Evolutionary conservation across 2,888 invertebrate species (phyloP).

Genomic region (Microchrysa polita): DNA sequence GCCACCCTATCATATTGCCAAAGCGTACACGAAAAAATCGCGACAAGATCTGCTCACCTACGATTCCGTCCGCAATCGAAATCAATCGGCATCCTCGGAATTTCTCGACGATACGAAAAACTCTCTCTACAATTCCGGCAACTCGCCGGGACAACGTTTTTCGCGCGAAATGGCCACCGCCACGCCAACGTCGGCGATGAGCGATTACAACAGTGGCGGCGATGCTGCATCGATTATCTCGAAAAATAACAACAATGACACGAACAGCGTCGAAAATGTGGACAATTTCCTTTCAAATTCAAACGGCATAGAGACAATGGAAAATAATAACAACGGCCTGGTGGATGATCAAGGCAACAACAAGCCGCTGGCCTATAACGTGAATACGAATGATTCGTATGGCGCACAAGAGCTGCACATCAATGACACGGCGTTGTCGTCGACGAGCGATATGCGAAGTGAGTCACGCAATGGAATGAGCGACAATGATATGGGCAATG

Average conservation of each 20-base stretch:
- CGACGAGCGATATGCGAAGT: not conserved
- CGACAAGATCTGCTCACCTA: conserved; percentile 61
- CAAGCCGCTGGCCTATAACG: too few relatives aligned
- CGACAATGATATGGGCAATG: too few relatives aligned
- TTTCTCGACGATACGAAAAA: too few relatives aligned
- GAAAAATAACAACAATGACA: not conserved
- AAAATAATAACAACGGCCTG: not conserved
- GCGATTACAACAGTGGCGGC: not conserved
- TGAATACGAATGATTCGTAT: not conserved
- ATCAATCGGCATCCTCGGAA: not conserved
- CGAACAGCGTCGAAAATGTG: not conserved
- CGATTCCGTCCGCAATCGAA: conserved; percentile 59
- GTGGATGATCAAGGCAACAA: conserved; percentile 12
- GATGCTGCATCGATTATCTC: not conserved
- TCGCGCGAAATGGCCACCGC: too few relatives aligned
- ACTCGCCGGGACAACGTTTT: too few relatives aligned
- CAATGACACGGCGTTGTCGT: not conserved
- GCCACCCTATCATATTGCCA: conserved; percentile 86
- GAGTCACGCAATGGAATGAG: too few relatives aligned
- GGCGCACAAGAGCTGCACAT: not conserved
- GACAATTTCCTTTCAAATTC: not conserved
- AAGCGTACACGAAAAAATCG: conserved; percentile 80
- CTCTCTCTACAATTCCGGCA: too few relatives aligned
- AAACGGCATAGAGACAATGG: too few relatives aligned
- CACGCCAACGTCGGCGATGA: too few relatives aligned